Evolutionary conservation across 2,113 vertebrate genomes (phyloP).

Genomic region (Lophochroa leadbeateri): DNA sequence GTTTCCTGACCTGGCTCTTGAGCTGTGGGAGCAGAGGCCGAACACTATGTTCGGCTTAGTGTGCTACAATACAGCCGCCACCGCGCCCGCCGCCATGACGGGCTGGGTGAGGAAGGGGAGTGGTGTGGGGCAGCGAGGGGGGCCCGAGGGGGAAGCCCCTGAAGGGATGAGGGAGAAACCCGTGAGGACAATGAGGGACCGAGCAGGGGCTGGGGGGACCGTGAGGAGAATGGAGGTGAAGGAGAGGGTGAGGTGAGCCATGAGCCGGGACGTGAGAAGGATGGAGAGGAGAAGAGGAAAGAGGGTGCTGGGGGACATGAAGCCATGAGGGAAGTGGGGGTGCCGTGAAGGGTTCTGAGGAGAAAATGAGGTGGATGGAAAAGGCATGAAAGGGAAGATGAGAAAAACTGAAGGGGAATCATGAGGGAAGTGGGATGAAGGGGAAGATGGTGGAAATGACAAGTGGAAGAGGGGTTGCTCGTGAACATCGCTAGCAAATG

Average conservation of each 20-base stretch:
- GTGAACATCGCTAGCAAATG: too few relatives aligned
- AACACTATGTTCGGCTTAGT: too few relatives aligned
- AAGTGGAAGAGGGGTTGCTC: background rate
- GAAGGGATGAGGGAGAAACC: background rate
- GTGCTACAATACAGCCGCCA: too few relatives aligned
- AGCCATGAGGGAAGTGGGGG: background rate
- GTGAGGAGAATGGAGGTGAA: background rate
- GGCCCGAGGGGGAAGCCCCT: too few relatives aligned
- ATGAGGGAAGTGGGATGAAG: background rate
- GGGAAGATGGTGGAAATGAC: background rate
- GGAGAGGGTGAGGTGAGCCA: background rate
- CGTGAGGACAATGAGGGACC: background rate
- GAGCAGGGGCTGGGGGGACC: too few relatives aligned
- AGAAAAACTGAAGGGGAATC: background rate
- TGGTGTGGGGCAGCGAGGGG: background rate
- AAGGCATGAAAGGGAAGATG: background rate
- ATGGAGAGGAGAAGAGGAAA: too few relatives aligned
- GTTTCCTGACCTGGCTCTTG: too few relatives aligned
- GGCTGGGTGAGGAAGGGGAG: background rate
- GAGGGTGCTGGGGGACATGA: background rate
- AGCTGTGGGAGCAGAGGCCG: too few relatives aligned
- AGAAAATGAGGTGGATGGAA: background rate
- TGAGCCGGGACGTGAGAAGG: background rate
- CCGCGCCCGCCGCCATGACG: background rate
- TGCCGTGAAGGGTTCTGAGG: fast-evolving